Conservation (phyloP, 2,113 vertebrate species). For the Ranitomeya imitator region DNA sequence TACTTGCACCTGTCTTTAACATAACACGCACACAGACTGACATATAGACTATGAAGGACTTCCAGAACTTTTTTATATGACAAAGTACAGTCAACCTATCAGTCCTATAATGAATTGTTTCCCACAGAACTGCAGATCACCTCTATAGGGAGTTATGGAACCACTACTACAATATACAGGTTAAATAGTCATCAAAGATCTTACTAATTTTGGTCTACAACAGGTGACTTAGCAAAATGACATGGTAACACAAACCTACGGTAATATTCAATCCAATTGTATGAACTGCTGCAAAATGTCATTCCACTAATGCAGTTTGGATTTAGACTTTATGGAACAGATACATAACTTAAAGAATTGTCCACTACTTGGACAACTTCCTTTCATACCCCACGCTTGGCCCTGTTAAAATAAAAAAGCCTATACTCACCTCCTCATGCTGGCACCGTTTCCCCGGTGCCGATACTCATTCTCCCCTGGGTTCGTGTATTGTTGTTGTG, state of each 20-base stretch:
- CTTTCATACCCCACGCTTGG: too few relatives aligned
- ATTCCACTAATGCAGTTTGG: not conserved
- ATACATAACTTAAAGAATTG: not conserved
- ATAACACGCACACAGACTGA: slow-evolving; percentile 6
- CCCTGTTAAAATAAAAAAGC: too few relatives aligned
- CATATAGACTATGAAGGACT: not conserved
- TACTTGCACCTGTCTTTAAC: not conserved
- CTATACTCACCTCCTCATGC: too few relatives aligned
- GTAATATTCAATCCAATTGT: not conserved
- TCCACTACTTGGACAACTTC: too few relatives aligned
- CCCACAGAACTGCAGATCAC: not conserved
- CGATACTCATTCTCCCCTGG: too few relatives aligned
- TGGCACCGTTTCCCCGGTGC: too few relatives aligned
- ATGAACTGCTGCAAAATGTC: not conserved
- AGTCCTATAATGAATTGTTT: not conserved
- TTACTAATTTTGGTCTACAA: not conserved
- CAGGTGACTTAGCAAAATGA: not conserved
- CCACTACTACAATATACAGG: not conserved
- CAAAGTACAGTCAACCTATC: not conserved
- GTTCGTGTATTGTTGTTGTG: too few relatives aligned
- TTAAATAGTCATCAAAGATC: not conserved
- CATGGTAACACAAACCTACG: not conserved
- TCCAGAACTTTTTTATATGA: not conserved
- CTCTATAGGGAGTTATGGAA: not conserved
- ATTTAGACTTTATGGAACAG: not conserved